Evolutionary conservation across 2,113 vertebrate genomes (phyloP).

Genomic region (Nesoenas mayeri): DNA sequence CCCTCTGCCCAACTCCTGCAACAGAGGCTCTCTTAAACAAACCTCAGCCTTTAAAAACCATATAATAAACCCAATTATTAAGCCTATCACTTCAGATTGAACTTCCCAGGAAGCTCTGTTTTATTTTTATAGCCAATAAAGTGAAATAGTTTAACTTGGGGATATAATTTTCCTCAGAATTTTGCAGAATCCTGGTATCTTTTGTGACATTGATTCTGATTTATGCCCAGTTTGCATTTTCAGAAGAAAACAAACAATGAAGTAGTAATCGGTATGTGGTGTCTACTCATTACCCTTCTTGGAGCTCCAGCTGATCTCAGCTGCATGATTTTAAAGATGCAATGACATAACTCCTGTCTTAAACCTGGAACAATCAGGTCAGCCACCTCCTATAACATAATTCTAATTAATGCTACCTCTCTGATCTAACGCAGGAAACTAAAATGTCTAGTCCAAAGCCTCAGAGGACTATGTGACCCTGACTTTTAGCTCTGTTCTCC

Average conservation of each 20-base stretch:
- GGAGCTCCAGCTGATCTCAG: background rate
- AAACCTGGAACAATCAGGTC: background rate
- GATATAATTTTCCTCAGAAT: background rate
- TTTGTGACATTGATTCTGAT: background rate
- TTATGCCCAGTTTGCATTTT: background rate
- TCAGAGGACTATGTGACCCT: fast-evolving
- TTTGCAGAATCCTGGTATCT: background rate
- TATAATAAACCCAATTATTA: background rate
- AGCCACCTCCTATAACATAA: background rate
- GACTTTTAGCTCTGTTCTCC: background rate
- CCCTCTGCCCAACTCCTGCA: background rate
- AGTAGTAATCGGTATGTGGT: fast-evolving
- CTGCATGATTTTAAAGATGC: background rate
- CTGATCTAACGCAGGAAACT: background rate
- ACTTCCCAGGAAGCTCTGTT: background rate
- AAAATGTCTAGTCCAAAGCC: background rate
- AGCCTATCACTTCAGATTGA: background rate
- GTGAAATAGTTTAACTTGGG: background rate
- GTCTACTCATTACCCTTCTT: fast-evolving
- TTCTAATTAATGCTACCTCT: background rate
- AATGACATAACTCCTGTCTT: background rate
- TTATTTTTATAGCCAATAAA: background rate
- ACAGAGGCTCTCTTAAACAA: background rate
- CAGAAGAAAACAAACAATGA: background rate
- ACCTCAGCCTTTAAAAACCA: background rate